A percentile compares a stretch with the other conserved stretches of the same genome.
Conservation (phyloP, 2,888 invertebrate genomes). For the Stegophylla sp. region DNA sequence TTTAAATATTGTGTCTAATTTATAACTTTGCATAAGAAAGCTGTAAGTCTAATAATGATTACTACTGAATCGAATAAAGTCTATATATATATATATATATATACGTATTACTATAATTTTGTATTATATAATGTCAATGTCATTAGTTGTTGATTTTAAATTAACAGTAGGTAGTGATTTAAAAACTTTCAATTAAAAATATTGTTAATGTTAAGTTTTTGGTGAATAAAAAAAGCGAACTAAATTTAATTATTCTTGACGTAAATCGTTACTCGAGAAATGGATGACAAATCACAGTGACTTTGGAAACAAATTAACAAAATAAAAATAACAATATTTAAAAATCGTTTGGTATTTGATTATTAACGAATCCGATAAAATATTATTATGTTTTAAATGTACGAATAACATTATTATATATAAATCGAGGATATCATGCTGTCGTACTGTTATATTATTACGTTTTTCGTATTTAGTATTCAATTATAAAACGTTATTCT, state of each 20-base stretch:
- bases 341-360: neutral
- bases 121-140: neutral
- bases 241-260: conserved; percentile 17
- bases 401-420: no score
- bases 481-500: neutral
- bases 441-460: no score
- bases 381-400: no score
- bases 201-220: conserved; percentile 17
- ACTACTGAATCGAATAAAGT: neutral
- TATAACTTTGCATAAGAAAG: neutral
- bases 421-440: no score
- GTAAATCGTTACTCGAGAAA: neutral
- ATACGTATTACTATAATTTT: neutral
- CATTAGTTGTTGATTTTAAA: conserved; percentile 11
- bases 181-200: conserved; percentile 27
- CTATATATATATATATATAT: no score
- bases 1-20: neutral
- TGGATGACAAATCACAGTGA: neutral
- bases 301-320: conserved; percentile 14
- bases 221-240: neutral
- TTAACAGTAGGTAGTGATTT: neutral
- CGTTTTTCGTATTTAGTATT: neutral
- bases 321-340: neutral
- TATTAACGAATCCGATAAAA: neutral
- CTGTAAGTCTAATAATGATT: neutral